Evolutionary conservation across 2,888 invertebrate genomes (phyloP).

Genomic region (Cephus spinipes): DNA sequence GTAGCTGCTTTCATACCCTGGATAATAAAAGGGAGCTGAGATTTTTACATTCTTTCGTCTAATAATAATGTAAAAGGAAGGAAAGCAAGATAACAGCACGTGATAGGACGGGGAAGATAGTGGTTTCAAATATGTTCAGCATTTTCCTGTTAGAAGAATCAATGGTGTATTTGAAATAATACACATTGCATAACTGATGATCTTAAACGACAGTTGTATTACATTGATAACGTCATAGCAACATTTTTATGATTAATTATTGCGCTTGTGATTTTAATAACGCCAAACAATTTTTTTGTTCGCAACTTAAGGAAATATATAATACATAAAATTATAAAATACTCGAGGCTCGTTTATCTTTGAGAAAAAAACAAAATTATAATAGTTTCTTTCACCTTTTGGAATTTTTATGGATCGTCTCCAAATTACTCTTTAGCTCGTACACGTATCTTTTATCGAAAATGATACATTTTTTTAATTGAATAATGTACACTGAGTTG

Average conservation of each 20-base stretch:
- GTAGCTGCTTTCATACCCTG: not conserved
- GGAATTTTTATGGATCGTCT: not conserved
- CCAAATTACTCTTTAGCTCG: not conserved
- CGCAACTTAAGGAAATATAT: not conserved
- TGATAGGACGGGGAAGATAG: not conserved
- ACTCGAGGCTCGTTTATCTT: not conserved
- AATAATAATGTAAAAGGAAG: not conserved
- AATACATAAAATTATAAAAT: not conserved
- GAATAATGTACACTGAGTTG: not conserved
- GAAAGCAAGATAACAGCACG: not conserved
- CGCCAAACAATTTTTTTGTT: not conserved
- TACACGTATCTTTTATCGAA: not conserved
- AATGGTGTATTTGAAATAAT: not conserved
- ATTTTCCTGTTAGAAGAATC: not conserved
- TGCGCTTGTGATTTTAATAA: not conserved
- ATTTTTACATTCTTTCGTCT: not conserved
- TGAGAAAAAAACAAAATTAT: not conserved
- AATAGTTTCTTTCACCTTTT: not conserved
- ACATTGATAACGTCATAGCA: not conserved
- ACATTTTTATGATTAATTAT: not conserved
- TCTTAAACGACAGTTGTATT: not conserved
- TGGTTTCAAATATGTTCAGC: not conserved
- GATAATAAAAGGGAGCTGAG: not conserved
- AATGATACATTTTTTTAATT: not conserved
- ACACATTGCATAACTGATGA: not conserved